Evolutionary conservation across 2,113 vertebrate species (phyloP).

Genomic region (Toxostoma redivivum): DNA sequence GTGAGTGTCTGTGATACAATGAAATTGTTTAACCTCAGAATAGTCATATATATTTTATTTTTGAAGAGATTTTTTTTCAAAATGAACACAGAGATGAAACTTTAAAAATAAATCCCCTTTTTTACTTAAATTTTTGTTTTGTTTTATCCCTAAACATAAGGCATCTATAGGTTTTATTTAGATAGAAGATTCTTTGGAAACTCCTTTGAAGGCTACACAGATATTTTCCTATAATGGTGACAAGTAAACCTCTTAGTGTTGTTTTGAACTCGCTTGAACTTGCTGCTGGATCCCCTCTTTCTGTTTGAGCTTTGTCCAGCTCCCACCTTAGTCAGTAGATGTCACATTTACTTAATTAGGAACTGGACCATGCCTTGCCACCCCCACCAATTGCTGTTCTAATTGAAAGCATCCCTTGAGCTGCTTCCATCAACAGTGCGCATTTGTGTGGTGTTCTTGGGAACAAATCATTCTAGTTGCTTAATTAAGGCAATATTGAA

Average conservation of each 20-base stretch:
- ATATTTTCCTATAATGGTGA: background rate
- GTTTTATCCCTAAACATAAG: background rate
- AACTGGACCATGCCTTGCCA: background rate
- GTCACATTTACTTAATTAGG: background rate
- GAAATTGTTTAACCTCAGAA: background rate
- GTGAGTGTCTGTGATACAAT: background rate
- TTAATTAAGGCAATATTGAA: background rate
- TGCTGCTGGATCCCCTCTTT: background rate
- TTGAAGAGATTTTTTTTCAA: background rate
- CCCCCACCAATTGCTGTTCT: background rate
- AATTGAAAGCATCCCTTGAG: slow-evolving; percentile 24
- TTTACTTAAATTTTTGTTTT: background rate
- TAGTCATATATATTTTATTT: background rate
- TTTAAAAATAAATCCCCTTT: accelerated
- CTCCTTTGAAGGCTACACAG: background rate
- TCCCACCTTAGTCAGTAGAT: background rate
- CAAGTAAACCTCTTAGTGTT: background rate
- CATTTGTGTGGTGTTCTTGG: background rate
- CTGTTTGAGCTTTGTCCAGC: background rate
- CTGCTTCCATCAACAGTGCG: background rate
- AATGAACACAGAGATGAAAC: background rate
- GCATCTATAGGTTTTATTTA: background rate
- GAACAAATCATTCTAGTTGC: background rate
- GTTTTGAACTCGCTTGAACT: background rate
- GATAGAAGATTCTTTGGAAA: background rate